Conservation (phyloP, 2,113 vertebrate genomes). For the Seriola quinqueradiata region DNA sequence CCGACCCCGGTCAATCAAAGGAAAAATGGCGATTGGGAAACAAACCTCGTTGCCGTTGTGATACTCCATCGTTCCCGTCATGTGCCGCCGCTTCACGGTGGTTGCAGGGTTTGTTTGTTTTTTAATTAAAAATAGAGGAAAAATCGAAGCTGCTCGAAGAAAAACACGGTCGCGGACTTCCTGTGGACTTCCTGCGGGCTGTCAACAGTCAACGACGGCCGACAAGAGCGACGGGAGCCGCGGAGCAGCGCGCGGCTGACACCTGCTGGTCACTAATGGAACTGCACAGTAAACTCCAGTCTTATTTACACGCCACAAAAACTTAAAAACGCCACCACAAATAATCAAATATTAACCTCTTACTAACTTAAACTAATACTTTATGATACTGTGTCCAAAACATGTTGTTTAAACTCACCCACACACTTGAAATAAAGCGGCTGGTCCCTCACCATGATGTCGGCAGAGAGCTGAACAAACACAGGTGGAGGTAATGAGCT, state of each 20-base stretch:
- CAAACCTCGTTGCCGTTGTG: conserved; percentile 79
- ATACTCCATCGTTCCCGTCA: conserved; percentile 79
- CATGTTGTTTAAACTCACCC: background rate
- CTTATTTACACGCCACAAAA: background rate
- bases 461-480: too few species aligned
- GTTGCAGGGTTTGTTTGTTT: rapidly evolving
- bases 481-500: too few species aligned
- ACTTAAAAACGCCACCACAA: rapidly evolving
- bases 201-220: conserved; percentile 20
- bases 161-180: background rate
- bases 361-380: background rate
- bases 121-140: background rate
- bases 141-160: rapidly evolving
- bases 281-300: background rate
- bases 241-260: background rate
- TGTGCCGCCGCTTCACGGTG: rapidly evolving
- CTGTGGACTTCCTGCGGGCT: conserved; percentile 26
- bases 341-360: rapidly evolving
- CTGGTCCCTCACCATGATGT: too few species aligned
- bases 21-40: background rate
- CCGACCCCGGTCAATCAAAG: rapidly evolving
- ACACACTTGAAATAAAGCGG: rapidly evolving
- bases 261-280: background rate
- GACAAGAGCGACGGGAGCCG: background rate
- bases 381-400: background rate